Conservation (phyloP, 2,113 vertebrate genomes). For the Sylvietta virens region DNA sequence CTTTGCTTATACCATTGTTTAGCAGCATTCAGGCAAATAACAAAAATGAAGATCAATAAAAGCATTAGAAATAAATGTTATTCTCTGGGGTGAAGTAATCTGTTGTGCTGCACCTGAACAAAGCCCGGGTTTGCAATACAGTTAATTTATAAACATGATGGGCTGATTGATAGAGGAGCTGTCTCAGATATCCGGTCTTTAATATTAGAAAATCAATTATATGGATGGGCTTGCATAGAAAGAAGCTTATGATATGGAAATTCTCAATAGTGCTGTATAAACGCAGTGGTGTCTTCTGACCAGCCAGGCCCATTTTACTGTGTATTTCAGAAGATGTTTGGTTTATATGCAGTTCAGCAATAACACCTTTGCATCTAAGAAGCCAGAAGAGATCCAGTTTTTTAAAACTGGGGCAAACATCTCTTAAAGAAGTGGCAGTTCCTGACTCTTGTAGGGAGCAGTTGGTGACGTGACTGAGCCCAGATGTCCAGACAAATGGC, state of each 20-base stretch:
- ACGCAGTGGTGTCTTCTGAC: neutral
- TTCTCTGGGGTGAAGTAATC: neutral
- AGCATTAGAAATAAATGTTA: conserved; percentile 52
- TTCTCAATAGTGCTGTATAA: neutral
- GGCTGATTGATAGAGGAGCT: neutral
- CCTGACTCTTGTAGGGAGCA: neutral
- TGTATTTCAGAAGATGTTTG: neutral
- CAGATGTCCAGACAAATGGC: neutral
- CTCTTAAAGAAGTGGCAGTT: neutral
- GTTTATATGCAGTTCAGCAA: neutral
- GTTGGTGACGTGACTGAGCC: neutral
- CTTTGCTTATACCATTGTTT: neutral
- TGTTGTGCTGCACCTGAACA: conserved; percentile 12
- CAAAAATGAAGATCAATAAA: conserved; percentile 51
- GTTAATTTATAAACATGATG: neutral
- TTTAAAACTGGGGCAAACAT: neutral
- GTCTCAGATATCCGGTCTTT: neutral
- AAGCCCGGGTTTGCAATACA: conserved; percentile 39
- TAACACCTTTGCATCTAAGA: neutral
- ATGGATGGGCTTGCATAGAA: neutral
- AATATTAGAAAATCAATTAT: neutral
- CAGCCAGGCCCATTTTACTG: neutral
- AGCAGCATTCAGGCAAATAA: conserved; percentile 39
- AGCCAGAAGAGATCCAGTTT: neutral
- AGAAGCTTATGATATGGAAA: neutral